Evolutionary conservation across 2,113 vertebrate species (phyloP).

Genomic region (Nipponia nippon): DNA sequence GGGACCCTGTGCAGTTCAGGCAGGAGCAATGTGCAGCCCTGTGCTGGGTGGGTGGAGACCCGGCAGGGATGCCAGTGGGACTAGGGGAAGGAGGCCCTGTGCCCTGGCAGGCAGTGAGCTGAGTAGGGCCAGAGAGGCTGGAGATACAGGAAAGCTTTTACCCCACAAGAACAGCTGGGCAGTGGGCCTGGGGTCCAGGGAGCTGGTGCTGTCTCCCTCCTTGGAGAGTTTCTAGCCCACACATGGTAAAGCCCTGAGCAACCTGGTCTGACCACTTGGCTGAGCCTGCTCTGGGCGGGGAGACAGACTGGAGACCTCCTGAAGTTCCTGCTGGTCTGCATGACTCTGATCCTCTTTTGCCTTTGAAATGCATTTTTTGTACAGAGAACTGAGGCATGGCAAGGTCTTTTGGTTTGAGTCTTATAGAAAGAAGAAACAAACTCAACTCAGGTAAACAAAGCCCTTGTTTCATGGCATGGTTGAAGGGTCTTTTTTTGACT

Average conservation of each 20-base stretch:
- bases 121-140: not conserved
- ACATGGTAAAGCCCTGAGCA: not conserved
- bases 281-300: not conserved
- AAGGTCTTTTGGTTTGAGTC: not conserved
- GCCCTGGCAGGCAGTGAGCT: fast-evolving
- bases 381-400: not conserved
- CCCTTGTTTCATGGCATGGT: not conserved
- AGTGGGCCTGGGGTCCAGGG: not conserved
- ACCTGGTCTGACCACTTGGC: not conserved
- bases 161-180: fast-evolving
- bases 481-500: not conserved
- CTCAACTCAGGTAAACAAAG: not conserved
- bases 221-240: not conserved
- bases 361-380: not conserved
- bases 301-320: not conserved
- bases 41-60: too few species aligned
- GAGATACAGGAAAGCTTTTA: not conserved
- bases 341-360: not conserved
- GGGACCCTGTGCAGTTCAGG: not conserved
- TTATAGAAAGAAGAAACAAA: not conserved
- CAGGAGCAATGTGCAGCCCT: not conserved
- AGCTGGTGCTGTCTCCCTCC: fast-evolving
- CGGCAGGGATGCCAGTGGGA: not conserved
- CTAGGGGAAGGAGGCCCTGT: not conserved
- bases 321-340: not conserved